Evolutionary conservation across 2,113 vertebrate genomes (phyloP).

Genomic region (Callaeas wilsoni): DNA sequence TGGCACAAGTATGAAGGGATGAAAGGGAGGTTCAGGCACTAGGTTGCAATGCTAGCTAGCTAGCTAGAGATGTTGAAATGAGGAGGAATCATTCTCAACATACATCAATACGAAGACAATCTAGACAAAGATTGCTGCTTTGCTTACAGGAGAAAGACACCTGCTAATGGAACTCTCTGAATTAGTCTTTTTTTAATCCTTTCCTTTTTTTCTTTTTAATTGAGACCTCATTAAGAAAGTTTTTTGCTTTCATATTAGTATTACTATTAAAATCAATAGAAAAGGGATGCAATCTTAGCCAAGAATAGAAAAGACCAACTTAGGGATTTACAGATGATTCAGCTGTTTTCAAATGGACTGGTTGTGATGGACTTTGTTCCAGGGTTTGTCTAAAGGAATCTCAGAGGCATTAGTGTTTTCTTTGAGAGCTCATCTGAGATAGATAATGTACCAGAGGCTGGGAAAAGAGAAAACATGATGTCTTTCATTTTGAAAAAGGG

Average conservation of each 20-base stretch:
- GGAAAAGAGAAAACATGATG: not conserved
- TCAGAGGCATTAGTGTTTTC: not conserved
- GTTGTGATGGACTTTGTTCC: not conserved
- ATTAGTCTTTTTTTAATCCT: not conserved
- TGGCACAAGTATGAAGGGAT: not conserved
- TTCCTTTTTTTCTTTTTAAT: not conserved
- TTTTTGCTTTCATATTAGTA: not conserved
- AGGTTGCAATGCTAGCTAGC: not conserved
- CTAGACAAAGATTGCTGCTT: not conserved
- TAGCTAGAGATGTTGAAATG: not conserved
- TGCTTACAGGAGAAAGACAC: not conserved
- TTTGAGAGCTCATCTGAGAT: not conserved
- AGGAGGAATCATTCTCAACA: not conserved
- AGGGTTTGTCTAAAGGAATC: not conserved
- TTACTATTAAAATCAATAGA: not conserved
- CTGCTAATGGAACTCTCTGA: not conserved
- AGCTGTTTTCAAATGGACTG: not conserved
- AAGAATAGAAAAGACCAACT: not conserved
- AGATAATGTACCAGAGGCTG: not conserved
- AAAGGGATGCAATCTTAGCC: not conserved
- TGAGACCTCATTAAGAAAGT: not conserved
- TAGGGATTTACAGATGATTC: not conserved
- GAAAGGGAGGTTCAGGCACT: not conserved
- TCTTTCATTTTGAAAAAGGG: not conserved
- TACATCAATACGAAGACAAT: not conserved